Evolutionary conservation across 2,113 vertebrate genomes (phyloP), one percentile per base, ranked within the genome.

Genomic region (Crocuta crocuta): DNA sequence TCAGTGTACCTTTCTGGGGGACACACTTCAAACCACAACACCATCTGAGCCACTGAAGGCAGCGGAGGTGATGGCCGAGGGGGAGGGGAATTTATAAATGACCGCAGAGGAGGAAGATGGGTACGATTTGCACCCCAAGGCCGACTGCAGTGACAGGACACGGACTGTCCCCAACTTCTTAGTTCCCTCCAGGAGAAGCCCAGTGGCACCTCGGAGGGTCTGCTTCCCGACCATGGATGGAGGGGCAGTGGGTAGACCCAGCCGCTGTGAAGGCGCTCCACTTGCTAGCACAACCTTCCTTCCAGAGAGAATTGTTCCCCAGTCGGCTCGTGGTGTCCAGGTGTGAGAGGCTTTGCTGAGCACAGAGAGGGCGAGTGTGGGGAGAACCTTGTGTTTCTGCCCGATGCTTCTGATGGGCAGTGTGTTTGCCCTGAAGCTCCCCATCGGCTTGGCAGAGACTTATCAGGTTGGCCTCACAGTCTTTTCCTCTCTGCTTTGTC

Each of bases 211-310:
- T 63, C 13, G 55, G 15, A 45, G 74, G 23, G 48, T 50, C 83
- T 66, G 6, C 16, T 35, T 4, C 43, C 45, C 0, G 28, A 45
- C 16, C 0, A 0, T 4, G 43, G 15, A 3, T 28, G 58, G 43
- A 79, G 31, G 35, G 43, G 53, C 50, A 3, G 3, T 13, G 35
- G 53, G 70, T 45, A 43, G 39, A 63, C 3, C 7, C 15, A 39
- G 50, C 5, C 31, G 0, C 61, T 17, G 7, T 0, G 23, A 24
- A 58, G 39, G 35, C 1, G 16, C 17, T 15, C 10, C 13, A 2
- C 33, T 31, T 6, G 2, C 76, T 10, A 10, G 76, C 0, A 12
- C 76, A 35, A 16, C 4, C 17, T 31, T 43, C 4, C 58, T 68
- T 58, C 35, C 16, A 31, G 45, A 66, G 33, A 66, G 43, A 39